Conservation (phyloP, 2,797 vertebrate species). For the Oryzias sinensis region DNA sequence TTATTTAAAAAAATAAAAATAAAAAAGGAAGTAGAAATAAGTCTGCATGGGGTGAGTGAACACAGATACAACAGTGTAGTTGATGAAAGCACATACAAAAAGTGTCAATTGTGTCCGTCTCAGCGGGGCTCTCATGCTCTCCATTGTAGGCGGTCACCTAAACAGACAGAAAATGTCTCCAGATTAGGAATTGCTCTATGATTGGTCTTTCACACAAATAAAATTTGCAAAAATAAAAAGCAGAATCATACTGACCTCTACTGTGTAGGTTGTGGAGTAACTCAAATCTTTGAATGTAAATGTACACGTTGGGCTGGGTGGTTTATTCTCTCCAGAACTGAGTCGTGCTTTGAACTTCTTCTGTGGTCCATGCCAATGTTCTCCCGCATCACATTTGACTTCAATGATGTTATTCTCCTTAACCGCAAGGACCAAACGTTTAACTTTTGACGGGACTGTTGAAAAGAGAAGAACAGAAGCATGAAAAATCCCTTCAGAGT, state of each 20-base stretch:
- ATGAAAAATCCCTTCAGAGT: too few relatives aligned
- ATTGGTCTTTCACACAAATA: background rate
- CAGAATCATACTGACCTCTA: constrained; percentile 56
- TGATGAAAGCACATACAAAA: constrained; percentile 35
- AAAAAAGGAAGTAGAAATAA: background rate
- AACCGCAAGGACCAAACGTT: accelerated
- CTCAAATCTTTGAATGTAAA: constrained; percentile 53
- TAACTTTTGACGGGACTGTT: background rate
- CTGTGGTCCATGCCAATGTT: accelerated
- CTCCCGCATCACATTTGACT: accelerated
- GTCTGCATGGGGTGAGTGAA: background rate
- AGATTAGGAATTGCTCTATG: background rate
- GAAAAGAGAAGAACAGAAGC: background rate
- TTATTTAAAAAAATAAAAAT: background rate
- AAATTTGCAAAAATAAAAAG: background rate
- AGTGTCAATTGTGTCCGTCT: accelerated
- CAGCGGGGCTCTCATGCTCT: accelerated
- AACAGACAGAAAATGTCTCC: constrained; percentile 8
- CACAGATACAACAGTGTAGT: too few relatives aligned
- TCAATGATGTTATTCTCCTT: background rate
- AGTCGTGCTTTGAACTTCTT: accelerated
- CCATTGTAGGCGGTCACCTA: constrained; percentile 32
- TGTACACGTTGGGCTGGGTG: accelerated
- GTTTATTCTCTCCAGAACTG: too few relatives aligned
- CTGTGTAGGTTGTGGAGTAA: constrained; percentile 51